phyloP scores from a whole-genome alignment of 2,888 invertebrate genomes.

The Stenodera caucasica region DNA sequence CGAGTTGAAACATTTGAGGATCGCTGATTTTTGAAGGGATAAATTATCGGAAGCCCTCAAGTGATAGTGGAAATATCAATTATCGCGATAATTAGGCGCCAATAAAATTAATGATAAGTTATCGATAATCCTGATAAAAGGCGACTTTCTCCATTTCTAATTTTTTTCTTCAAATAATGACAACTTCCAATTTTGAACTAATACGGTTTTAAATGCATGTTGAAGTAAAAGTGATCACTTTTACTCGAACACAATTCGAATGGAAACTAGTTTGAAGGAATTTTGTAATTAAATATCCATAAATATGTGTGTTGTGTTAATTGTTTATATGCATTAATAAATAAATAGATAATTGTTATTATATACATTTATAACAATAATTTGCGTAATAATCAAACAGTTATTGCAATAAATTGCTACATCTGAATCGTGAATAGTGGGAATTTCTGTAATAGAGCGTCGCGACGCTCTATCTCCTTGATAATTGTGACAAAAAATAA shows the following conservation, averaged over 20 bases:
- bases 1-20: too few relatives aligned
- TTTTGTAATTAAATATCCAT: conserved; percentile 17
- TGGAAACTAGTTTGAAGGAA: conserved; percentile 14
- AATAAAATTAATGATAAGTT: neutral
- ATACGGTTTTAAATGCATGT: neutral
- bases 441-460: too few relatives aligned
- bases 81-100: neutral
- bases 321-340: neutral
- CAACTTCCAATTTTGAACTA: too few relatives aligned
- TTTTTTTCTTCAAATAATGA: too few relatives aligned
- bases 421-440: too few relatives aligned
- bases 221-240: conserved; percentile 1
- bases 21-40: too few relatives aligned
- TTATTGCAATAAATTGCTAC: neutral
- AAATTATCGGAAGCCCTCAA: too few relatives aligned
- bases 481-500: too few relatives aligned
- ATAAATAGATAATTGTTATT: neutral
- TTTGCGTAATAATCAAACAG: neutral
- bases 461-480: too few relatives aligned
- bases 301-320: neutral
- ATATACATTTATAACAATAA: neutral
- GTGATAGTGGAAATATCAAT: too few relatives aligned
- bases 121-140: neutral
- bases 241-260: neutral
- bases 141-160: neutral